Conservation (phyloP, 2,797 vertebrate species). For the Sarcophilus harrisii region DNA sequence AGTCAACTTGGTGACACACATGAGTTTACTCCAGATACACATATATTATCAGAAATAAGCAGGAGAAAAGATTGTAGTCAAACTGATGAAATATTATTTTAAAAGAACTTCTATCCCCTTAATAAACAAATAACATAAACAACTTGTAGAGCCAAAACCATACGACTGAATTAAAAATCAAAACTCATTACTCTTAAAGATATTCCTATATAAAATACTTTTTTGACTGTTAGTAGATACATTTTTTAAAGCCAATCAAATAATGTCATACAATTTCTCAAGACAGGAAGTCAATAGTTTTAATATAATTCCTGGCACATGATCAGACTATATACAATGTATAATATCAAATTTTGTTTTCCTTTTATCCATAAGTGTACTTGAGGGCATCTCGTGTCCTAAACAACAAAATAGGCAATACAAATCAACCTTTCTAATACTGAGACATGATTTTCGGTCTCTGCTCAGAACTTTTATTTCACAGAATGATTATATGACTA, state of each 20-base stretch:
- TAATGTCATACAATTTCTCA: constrained; percentile 52
- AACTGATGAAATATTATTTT: constrained; percentile 55
- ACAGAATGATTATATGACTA: not conserved
- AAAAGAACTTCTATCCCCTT: constrained; percentile 35
- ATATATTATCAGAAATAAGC: not conserved
- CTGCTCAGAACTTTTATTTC: constrained; percentile 28
- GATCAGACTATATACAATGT: constrained; percentile 47
- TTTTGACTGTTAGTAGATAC: constrained; percentile 58
- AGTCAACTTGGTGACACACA: constrained; percentile 65
- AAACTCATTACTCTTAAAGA: constrained; percentile 67
- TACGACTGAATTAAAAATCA: constrained; percentile 57
- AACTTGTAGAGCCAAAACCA: constrained; percentile 45
- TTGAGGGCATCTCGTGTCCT: constrained; percentile 34
- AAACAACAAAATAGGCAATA: constrained; percentile 31
- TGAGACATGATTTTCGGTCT: constrained; percentile 37
- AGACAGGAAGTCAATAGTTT: constrained; percentile 60
- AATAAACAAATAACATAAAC: constrained; percentile 63
- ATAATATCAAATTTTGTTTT: constrained; percentile 43
- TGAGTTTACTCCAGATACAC: constrained; percentile 71
- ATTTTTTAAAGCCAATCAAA: constrained; percentile 60
- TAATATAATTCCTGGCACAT: constrained; percentile 53
- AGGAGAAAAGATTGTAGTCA: constrained; percentile 30
- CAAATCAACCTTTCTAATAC: constrained; percentile 6
- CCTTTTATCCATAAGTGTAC: constrained; percentile 53
- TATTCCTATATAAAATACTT: not conserved